These are phyloP conservation scores for Chionodraco myersi DNA, from an alignment of 2,113 vertebrate species.

Conservation along the genomic window DNA sequence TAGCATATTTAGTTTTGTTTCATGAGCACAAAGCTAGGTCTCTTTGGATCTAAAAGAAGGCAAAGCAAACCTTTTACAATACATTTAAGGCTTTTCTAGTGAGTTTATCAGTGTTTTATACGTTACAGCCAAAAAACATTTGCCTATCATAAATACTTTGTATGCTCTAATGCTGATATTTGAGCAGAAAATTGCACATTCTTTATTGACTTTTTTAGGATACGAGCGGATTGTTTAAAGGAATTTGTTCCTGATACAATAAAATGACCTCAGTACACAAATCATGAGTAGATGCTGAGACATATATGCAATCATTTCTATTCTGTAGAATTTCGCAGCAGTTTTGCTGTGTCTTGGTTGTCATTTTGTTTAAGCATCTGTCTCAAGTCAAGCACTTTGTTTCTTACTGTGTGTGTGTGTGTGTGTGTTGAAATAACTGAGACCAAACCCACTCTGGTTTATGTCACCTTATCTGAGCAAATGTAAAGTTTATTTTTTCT, in stretches of 20 bases:
- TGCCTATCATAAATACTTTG: slow-evolving; percentile 31
- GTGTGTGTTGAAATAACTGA: slow-evolving; percentile 21
- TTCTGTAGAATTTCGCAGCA: slow-evolving; percentile 37
- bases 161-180: slow-evolving; percentile 41
- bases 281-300: slow-evolving; percentile 49
- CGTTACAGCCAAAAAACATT: slow-evolving; percentile 44
- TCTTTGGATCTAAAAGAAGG: slow-evolving; percentile 27
- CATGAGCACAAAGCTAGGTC: slow-evolving; percentile 33
- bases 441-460: slow-evolving; percentile 45
- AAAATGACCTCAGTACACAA: slow-evolving; percentile 40
- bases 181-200: slow-evolving; percentile 59
- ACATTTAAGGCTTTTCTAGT: slow-evolving; percentile 52
- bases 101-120: slow-evolving; percentile 47
- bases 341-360: slow-evolving; percentile 32
- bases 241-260: slow-evolving; percentile 37
- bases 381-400: slow-evolving; percentile 66
- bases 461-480: slow-evolving; percentile 39
- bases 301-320: slow-evolving; percentile 67
- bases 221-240: slow-evolving; percentile 13
- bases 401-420: slow-evolving; percentile 30
- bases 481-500: not conserved
- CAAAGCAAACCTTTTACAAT: slow-evolving; percentile 38
- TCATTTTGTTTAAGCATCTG: slow-evolving; percentile 27
- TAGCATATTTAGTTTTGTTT: slow-evolving; percentile 39
- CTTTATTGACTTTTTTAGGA: slow-evolving; percentile 30